Evolutionary conservation across 2,113 vertebrate species (phyloP).

Genomic region (Alligator mississippiensis): DNA sequence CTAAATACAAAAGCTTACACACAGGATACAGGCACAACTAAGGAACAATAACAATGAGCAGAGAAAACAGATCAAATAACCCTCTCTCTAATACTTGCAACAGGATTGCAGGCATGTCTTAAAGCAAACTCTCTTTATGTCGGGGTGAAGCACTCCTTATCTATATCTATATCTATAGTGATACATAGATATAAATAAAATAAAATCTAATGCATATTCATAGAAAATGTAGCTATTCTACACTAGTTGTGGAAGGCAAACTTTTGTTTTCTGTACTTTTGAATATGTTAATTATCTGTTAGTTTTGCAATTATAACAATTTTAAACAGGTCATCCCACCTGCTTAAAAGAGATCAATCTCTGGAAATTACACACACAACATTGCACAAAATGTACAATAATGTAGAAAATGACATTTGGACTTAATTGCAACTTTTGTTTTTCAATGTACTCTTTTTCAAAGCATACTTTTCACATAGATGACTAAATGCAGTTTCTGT

Average conservation of each 20-base stretch:
- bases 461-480: background rate
- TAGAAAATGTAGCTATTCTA: background rate
- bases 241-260: background rate
- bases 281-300: background rate
- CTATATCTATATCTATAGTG: too few species aligned
- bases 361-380: background rate
- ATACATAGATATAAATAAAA: too few species aligned
- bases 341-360: background rate
- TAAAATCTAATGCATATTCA: too few species aligned
- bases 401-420: background rate
- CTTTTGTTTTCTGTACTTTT: background rate
- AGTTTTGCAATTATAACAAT: background rate
- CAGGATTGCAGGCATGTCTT: too few species aligned
- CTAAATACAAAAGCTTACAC: too few species aligned
- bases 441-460: background rate
- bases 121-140: too few species aligned
- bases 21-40: too few species aligned
- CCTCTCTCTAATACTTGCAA: too few species aligned
- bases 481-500: background rate
- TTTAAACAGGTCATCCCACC: rapidly evolving
- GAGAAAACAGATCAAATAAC: too few species aligned
- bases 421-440: background rate
- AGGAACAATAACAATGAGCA: too few species aligned
- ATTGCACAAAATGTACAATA: too few species aligned
- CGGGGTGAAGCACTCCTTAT: too few species aligned